Conservation (phyloP, 2,113 vertebrate genomes). For the Gavia stellata region DNA sequence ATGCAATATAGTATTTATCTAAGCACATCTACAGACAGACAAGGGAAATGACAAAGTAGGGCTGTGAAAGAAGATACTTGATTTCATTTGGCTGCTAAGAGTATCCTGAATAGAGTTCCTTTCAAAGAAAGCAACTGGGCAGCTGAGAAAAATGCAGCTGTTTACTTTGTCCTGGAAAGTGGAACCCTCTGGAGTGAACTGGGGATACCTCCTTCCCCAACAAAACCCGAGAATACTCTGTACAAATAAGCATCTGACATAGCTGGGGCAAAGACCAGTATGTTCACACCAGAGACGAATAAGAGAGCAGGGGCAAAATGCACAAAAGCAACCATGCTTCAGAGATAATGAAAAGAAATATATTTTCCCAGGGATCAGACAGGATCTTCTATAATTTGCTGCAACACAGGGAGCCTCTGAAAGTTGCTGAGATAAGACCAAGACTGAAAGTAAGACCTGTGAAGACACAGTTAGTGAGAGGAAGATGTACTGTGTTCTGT, state of each 20-base stretch:
- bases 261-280: neutral
- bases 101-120: neutral
- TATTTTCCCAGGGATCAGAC: neutral
- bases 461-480: neutral
- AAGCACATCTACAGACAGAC: neutral
- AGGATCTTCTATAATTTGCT: conserved; percentile 27
- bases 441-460: neutral
- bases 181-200: neutral
- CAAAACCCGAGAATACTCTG: neutral
- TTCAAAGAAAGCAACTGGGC: neutral
- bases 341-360: neutral
- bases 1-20: neutral
- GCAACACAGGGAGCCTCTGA: neutral
- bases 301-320: neutral
- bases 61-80: neutral
- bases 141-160: neutral
- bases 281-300: neutral
- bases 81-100: neutral
- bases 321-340: neutral
- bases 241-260: neutral
- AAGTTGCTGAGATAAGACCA: neutral
- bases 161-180: neutral
- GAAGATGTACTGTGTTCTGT: neutral
- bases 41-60: neutral
- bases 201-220: neutral